Evolutionary conservation across 64 coral and sea anemone genomes (phyloP), one percentile per base, ranked within the genome.

Genomic region (Hydrozoanthus tunicans): DNA sequence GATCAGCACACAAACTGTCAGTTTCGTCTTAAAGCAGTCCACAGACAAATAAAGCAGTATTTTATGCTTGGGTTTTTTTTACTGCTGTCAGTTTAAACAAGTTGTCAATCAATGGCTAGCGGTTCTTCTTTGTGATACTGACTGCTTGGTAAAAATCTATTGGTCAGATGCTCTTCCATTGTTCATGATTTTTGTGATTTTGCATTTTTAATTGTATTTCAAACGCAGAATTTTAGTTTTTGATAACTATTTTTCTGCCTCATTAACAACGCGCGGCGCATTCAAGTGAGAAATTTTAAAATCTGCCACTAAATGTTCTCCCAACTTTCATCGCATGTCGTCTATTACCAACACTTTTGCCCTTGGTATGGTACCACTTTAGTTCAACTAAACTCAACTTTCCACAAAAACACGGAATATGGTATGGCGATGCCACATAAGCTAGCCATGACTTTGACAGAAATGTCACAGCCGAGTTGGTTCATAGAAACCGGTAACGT

Each of bases 1-100:
- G 32, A 1, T 43, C 32, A 43, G 32, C 32, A 43, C 32, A 43
- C 32, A 43, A 43, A 43, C 32, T 43, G 32, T 0, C 32, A 43
- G 32, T 14, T 59, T 58, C 23, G n/a, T 6, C 79, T 27, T 81
- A 9, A 32, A 23, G 3, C 26, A 60, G 32, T 11, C 61, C 10
- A 25, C 23, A 62, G 25, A 24, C 9, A 25, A 81, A n/a, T 81
- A 25, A 81, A 81, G 56, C n/a, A 59, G 4, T 24, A 27, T 81
- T 81, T 62, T 58, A 81, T 60, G 79, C 79, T 24, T 61, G 14
- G n/a, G 56, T 81, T 81, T 81, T 81, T 58, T 81, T 58, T 81
- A 60, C 59, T 62, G 58, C 56, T 59, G 56, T 59, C 77, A 79
- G 56, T 59, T n/a, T 43, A 43, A 43, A 79, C n/a, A 10, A 56